Evolutionary conservation across 2,888 invertebrate genomes (phyloP).

Genomic region (Branchellion lobata): DNA sequence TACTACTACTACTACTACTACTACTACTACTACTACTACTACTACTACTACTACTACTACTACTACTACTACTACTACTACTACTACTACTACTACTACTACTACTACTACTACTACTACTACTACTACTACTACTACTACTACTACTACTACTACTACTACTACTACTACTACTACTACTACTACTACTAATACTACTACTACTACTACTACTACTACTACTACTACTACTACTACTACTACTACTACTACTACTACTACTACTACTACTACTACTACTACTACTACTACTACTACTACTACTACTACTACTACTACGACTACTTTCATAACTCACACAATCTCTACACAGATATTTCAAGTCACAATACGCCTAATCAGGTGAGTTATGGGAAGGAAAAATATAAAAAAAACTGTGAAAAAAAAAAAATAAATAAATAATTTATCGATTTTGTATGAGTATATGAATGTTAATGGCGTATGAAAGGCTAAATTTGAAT

Average conservation of each 20-base stretch:
- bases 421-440: too few relatives aligned
- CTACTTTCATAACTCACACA: neutral
- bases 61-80: constrained; percentile 28
- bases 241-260: constrained; percentile 32
- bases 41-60: constrained; percentile 32
- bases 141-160: neutral
- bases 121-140: constrained; percentile 15
- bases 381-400: too few relatives aligned
- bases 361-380: too few relatives aligned
- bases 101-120: neutral
- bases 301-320: neutral
- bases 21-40: constrained; percentile 16
- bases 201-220: constrained; percentile 12
- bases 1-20: constrained; percentile 24
- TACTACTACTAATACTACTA: neutral
- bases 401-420: too few relatives aligned
- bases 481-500: neutral
- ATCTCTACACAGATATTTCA: too few relatives aligned
- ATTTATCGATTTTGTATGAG: too few relatives aligned
- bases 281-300: constrained; percentile 16
- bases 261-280: constrained; percentile 28
- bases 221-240: constrained; percentile 16
- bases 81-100: constrained; percentile 16
- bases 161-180: constrained; percentile 6
- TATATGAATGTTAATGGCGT: too few relatives aligned